phyloP scores from a whole-genome alignment of 2,113 vertebrate genomes.

The Pardalotus punctatus region DNA sequence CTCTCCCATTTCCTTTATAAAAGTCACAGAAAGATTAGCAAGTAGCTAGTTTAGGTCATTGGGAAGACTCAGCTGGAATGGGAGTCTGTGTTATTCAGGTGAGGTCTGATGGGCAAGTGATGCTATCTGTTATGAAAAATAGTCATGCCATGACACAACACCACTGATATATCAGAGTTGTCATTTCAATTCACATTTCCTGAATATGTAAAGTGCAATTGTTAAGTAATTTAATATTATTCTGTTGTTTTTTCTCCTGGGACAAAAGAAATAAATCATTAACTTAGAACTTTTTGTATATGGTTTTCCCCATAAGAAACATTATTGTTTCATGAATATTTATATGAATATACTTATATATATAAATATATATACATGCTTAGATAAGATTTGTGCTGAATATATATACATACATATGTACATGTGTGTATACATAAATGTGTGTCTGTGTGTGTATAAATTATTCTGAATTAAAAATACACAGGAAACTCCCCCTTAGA shows the following conservation, averaged over 20 bases:
- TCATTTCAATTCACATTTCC: conserved; percentile 16
- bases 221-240: conserved; percentile 16
- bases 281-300: background rate
- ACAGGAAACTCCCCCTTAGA: background rate
- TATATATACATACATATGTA: background rate
- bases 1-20: background rate
- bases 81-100: background rate
- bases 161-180: background rate
- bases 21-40: background rate
- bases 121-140: background rate
- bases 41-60: background rate
- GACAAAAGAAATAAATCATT: background rate
- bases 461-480: background rate
- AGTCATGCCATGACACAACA: background rate
- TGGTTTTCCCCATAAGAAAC: background rate
- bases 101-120: background rate
- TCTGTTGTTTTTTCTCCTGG: background rate
- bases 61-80: background rate
- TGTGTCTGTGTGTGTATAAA: background rate
- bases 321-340: background rate
- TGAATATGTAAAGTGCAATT: conserved; percentile 21
- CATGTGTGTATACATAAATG: accelerated
- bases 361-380: background rate
- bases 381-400: background rate
- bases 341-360: background rate